Evolutionary conservation across 2,113 vertebrate genomes (phyloP).

Genomic region (Pitta sordida): DNA sequence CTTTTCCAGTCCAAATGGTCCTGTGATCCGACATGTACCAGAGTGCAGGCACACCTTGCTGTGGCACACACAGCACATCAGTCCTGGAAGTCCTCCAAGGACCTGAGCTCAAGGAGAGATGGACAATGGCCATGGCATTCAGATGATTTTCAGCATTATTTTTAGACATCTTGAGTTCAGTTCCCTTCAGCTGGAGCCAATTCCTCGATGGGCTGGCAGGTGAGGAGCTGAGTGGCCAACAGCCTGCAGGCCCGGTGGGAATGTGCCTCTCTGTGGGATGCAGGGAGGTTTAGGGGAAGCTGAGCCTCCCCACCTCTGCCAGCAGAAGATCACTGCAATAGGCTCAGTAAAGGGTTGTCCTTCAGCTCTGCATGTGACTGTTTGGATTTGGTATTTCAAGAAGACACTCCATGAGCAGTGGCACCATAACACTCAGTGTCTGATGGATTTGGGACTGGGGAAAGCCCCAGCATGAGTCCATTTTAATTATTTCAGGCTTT

Average conservation of each 20-base stretch:
- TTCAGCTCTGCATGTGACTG: background rate
- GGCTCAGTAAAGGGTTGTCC: background rate
- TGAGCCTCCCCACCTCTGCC: background rate
- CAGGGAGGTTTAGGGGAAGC: background rate
- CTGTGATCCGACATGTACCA: background rate
- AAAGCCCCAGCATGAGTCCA: background rate
- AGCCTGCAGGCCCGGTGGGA: fast-evolving
- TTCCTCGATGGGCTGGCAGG: background rate
- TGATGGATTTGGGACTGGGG: background rate
- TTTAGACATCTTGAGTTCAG: background rate
- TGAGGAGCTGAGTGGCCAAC: background rate
- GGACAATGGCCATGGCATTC: background rate
- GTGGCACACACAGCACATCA: fast-evolving
- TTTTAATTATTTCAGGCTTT: background rate
- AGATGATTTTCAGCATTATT: background rate
- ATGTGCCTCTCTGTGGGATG: background rate
- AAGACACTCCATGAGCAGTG: background rate
- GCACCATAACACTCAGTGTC: background rate
- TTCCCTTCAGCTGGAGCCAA: background rate
- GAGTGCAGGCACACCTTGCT: background rate
- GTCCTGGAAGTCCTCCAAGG: background rate
- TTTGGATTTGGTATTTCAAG: background rate
- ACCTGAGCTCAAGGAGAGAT: background rate
- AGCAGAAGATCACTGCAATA: background rate
- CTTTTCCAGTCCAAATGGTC: background rate